phyloP scores from a whole-genome alignment of 2,888 invertebrate genomes.

The Agrilus cyanescens region DNA sequence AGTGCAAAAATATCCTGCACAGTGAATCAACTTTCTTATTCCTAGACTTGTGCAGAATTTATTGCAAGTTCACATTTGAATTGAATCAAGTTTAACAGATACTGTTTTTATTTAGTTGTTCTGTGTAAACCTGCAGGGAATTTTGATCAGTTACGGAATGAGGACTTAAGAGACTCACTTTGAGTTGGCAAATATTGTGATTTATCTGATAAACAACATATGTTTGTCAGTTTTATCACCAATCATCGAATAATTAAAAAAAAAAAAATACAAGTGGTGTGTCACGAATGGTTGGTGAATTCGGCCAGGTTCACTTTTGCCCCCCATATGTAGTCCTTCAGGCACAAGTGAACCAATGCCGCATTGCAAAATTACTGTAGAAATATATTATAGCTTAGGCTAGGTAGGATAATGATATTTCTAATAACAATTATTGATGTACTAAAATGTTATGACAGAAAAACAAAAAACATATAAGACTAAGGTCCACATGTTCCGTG shows the following conservation, averaged over 20 bases:
- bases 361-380: slow-evolving; percentile 8
- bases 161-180: slow-evolving; percentile 13
- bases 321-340: slow-evolving; percentile 12
- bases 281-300: slow-evolving; percentile 13
- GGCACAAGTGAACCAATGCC: slow-evolving; percentile 10
- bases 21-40: slow-evolving; percentile 44
- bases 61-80: slow-evolving; percentile 10
- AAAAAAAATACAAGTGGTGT: no score
- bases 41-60: slow-evolving; percentile 11
- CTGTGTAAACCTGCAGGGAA: slow-evolving; percentile 14
- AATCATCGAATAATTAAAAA: slow-evolving; percentile 11
- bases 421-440: slow-evolving; percentile 9
- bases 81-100: background rate
- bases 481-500: background rate
- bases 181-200: slow-evolving; percentile 9
- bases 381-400: slow-evolving; percentile 11
- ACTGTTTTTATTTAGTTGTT: slow-evolving; percentile 1
- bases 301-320: slow-evolving; percentile 14
- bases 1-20: slow-evolving; percentile 77
- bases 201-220: slow-evolving; percentile 6
- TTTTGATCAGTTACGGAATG: slow-evolving; percentile 9
- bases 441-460: slow-evolving; percentile 6
- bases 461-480: slow-evolving; percentile 7
- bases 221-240: slow-evolving; percentile 7
- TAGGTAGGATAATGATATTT: slow-evolving; percentile 16